phyloP scores from a whole-genome alignment of 2,888 invertebrate genomes.

The Drosophila anceps region DNA sequence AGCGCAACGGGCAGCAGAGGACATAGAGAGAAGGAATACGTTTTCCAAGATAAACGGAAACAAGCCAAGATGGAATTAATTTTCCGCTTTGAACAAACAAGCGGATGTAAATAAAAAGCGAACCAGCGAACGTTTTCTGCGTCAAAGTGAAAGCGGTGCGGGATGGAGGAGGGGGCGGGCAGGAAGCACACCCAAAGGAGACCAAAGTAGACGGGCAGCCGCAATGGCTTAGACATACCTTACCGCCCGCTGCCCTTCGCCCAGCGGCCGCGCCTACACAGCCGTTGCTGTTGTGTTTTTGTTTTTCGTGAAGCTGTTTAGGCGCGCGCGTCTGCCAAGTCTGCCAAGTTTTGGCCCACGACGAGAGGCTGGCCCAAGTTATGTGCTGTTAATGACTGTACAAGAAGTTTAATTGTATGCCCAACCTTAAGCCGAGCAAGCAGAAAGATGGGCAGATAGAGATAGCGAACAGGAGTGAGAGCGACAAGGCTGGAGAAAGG shows the following conservation, averaged over 20 bases:
- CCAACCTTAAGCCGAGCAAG: slow-evolving; percentile 45
- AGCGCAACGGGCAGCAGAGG: slow-evolving; percentile 23
- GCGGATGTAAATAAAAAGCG: slow-evolving; percentile 84
- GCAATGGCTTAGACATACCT: slow-evolving; percentile 55
- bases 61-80: slow-evolving; percentile 85
- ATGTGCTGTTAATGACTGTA: slow-evolving; percentile 81
- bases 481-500: slow-evolving; percentile 2
- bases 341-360: slow-evolving; percentile 73
- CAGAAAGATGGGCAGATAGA: slow-evolving; percentile 17
- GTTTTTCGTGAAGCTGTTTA: slow-evolving; percentile 24
- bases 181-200: slow-evolving; percentile 11
- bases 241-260: background rate
- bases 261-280: too few relatives aligned
- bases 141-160: slow-evolving; percentile 50
- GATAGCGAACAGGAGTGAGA: background rate
- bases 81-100: slow-evolving; percentile 85
- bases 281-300: slow-evolving; percentile 14
- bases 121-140: slow-evolving; percentile 66
- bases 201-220: slow-evolving; percentile 53
- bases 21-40: slow-evolving; percentile 63
- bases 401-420: slow-evolving; percentile 81
- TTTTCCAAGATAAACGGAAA: slow-evolving; percentile 83
- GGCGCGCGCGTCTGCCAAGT: slow-evolving; percentile 73
- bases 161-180: background rate
- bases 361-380: slow-evolving; percentile 63